These are phyloP conservation scores for Oreotrochilus melanogaster DNA, from an alignment of 2,113 vertebrate species.

Conservation along the genomic window DNA sequence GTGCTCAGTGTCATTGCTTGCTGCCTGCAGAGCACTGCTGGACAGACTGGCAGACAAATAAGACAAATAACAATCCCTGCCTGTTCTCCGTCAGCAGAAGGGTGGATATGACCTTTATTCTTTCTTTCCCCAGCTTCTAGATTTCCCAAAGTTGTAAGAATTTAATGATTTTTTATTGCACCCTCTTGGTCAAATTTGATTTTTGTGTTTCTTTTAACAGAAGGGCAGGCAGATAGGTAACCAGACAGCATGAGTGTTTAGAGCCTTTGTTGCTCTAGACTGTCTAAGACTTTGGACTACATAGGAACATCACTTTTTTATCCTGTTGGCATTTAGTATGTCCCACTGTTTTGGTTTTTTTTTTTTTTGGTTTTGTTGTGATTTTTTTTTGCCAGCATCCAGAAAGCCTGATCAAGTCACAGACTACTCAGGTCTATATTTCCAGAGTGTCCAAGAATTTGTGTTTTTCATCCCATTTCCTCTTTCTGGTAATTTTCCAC, in stretches of 20 bases:
- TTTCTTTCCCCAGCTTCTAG: neutral
- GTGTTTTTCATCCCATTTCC: neutral
- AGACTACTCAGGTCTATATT: neutral
- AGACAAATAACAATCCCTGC: neutral
- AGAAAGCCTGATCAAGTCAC: neutral
- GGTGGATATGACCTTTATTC: neutral
- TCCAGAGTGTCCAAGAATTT: neutral
- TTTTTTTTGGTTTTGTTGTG: too few species aligned
- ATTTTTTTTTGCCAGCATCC: neutral
- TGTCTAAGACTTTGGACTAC: neutral
- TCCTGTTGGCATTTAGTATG: neutral
- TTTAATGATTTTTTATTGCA: neutral
- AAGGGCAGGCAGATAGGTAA: neutral
- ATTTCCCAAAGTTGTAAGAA: neutral
- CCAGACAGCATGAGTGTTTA: neutral
- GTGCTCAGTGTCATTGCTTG: accelerated
- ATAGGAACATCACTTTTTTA: neutral
- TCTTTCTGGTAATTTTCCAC: neutral
- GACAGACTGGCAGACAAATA: neutral
- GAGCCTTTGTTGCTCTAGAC: neutral
- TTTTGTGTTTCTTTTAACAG: neutral
- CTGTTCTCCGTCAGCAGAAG: neutral
- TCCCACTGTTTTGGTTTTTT: neutral
- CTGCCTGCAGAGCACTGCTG: neutral
- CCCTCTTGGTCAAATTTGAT: neutral